Percentiles rank a stretch among this genome's conserved stretches.
These are phyloP conservation scores for Lineus longissimus DNA, from an alignment of 1,140 invertebrate species.

Conservation along the genomic window DNA sequence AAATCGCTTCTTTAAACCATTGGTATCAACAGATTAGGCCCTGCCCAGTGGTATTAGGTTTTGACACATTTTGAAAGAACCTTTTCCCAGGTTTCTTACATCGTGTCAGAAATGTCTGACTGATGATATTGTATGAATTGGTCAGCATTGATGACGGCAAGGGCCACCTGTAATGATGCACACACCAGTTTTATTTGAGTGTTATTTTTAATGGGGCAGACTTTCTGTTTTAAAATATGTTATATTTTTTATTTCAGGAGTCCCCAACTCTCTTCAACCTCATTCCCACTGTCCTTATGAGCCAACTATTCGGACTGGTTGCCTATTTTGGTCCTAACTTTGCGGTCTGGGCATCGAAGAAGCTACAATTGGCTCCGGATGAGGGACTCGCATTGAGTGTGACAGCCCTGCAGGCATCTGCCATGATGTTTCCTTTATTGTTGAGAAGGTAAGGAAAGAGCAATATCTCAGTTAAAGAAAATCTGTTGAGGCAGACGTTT, in stretches of 20 bases:
- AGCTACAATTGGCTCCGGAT: constrained; percentile 34
- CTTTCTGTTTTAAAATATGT: too few relatives aligned
- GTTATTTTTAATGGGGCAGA: too few relatives aligned
- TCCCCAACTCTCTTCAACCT: constrained; percentile 24
- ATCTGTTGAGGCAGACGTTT: too few relatives aligned
- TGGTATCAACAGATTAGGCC: too few relatives aligned
- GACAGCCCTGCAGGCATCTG: constrained; percentile 41
- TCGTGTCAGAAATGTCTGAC: too few relatives aligned
- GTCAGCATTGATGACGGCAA: too few relatives aligned
- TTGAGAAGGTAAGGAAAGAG: constrained; percentile 33
- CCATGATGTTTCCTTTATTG: constrained; percentile 40
- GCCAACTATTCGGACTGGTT: constrained; percentile 36
- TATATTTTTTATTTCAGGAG: constrained; percentile 6
- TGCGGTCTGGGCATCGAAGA: constrained; percentile 30
- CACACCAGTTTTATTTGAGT: too few relatives aligned
- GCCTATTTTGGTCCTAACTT: constrained; percentile 37
- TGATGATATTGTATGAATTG: too few relatives aligned
- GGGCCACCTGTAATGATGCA: too few relatives aligned
- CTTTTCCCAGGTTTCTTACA: too few relatives aligned
- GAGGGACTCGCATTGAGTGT: constrained; percentile 41
- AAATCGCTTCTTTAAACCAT: background rate
- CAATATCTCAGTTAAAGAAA: background rate
- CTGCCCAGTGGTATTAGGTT: too few relatives aligned
- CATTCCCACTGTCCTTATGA: constrained; percentile 34
- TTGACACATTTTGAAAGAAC: too few relatives aligned